Evolutionary conservation across 2,888 invertebrate species (phyloP), one percentile per base, ranked within the genome.

Genomic region (Rugalucina vietnamica): DNA sequence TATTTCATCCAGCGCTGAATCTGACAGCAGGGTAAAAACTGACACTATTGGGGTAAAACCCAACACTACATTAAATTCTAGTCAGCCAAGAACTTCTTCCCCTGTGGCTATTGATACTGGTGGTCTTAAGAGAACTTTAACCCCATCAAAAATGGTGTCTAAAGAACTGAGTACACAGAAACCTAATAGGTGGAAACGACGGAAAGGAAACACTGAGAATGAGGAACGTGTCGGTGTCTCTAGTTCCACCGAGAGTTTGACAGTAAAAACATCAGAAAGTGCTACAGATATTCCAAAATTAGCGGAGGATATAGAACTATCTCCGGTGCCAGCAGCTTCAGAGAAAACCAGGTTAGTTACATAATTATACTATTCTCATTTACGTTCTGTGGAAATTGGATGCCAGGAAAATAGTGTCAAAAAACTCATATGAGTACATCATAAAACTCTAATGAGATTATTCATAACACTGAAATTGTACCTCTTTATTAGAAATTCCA

Each of bases 141-240:
- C 34, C 21, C 65, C 65, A 2, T 34, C 65, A 34, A 65, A 34
- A 34, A 12, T 34, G 1, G 34, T 65, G 2, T 14, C 12, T 32
- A 65, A 34, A 4, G 65, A 65, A 12, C 32, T 65, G 1, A 65
- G 21, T 34, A 65, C 65, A 65, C 65, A 65, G 12, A 84, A 84
- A 72, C 81, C 79, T 21, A 69, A 49, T 24, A 34, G 82, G 50
- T 87, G 87, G 87, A 87, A 87, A 80, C 43, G 80, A 32, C 39
- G 84, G 14, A 87, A 84, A 80, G 36, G 76, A 1, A 82, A 82
- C 36, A 27, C 27, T 27, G 37, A 65, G 0, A 71, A 39, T 71
- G 74, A 70, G 24, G 76, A 76, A 21, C 70, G 54, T 72, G 60
- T 43, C 39, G 21, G 39, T 29, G 29, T 18, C 12, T 49, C 77